These are phyloP conservation scores for Dichetophora obliterata DNA, from an alignment of 2,888 invertebrate species.

Conservation along the genomic window DNA sequence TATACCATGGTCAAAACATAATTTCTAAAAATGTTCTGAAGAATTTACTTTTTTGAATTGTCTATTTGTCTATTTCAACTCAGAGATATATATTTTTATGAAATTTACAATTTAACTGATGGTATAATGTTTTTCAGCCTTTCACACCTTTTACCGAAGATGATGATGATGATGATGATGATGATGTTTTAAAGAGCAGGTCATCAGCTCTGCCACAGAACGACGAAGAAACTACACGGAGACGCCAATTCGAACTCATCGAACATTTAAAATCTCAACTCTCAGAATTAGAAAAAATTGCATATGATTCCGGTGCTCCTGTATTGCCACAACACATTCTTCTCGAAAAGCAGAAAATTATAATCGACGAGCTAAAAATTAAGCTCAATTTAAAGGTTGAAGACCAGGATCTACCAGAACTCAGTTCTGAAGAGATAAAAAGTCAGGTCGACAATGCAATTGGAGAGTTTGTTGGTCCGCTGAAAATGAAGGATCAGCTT, in stretches of 20 bases:
- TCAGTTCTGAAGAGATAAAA: slow-evolving; percentile 86
- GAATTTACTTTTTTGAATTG: too few species aligned
- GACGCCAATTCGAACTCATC: slow-evolving; percentile 85
- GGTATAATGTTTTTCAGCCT: slow-evolving; percentile 41
- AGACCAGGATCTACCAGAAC: slow-evolving; percentile 78
- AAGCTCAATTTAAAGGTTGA: slow-evolving; percentile 90
- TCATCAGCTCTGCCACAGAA: slow-evolving; percentile 14
- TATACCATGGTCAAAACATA: too few species aligned
- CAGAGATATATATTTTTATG: too few species aligned
- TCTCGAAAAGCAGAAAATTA: slow-evolving; percentile 88
- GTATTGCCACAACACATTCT: slow-evolving; percentile 81
- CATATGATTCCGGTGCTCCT: slow-evolving; percentile 89
- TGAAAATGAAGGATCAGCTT: slow-evolving; percentile 96
- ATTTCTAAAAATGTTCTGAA: too few species aligned
- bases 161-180: too few species aligned
- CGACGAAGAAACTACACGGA: slow-evolving; percentile 57
- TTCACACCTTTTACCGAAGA: slow-evolving; percentile 35
- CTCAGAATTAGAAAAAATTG: slow-evolving; percentile 85
- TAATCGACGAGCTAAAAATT: slow-evolving; percentile 88
- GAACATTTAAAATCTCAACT: slow-evolving; percentile 91
- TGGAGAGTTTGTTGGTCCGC: slow-evolving; percentile 90
- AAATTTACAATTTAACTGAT: too few species aligned
- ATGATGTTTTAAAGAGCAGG: background rate
- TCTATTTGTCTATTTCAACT: too few species aligned
- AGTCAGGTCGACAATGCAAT: slow-evolving; percentile 92